phyloP scores from a whole-genome alignment of 2,888 invertebrate species.

The Fragum fragum region DNA sequence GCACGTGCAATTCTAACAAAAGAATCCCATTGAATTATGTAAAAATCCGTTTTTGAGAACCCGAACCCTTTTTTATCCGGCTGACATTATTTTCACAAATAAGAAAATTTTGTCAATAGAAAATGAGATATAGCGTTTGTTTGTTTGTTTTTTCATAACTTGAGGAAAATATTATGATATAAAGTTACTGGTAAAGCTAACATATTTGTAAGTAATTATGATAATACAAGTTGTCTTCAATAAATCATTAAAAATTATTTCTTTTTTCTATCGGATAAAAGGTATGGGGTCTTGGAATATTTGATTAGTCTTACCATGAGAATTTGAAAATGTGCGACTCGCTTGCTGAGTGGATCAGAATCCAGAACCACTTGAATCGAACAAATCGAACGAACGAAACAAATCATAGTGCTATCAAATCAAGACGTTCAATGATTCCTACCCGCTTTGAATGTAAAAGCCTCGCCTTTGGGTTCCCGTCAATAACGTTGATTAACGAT shows the following conservation, averaged over 20 bases:
- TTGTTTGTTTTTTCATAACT: too few relatives aligned
- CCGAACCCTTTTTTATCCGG: too few relatives aligned
- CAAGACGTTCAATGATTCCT: background rate
- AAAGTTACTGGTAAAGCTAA: too few relatives aligned
- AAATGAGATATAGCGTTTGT: too few relatives aligned
- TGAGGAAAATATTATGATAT: too few relatives aligned
- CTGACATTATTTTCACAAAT: too few relatives aligned
- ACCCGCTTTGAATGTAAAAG: slow-evolving; percentile 53
- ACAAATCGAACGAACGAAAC: slow-evolving; percentile 45
- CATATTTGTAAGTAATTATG: too few relatives aligned
- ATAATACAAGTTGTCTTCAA: too few relatives aligned
- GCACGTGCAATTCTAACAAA: slow-evolving; percentile 68
- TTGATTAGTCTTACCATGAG: slow-evolving; percentile 47
- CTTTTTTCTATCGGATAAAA: too few relatives aligned
- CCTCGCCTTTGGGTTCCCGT: slow-evolving; percentile 52
- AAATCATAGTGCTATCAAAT: slow-evolving; percentile 25
- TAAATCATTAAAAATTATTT: too few relatives aligned
- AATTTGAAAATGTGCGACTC: slow-evolving; percentile 57
- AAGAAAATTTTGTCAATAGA: too few relatives aligned
- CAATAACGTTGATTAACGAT: slow-evolving; percentile 57
- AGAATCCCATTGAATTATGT: slow-evolving; percentile 66
- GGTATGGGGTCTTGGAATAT: background rate
- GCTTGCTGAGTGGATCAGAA: slow-evolving; percentile 30
- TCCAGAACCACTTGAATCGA: slow-evolving; percentile 48
- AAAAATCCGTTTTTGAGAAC: slow-evolving; percentile 39